These are phyloP conservation scores for Lophura nycthemera DNA, from an alignment of 2,113 vertebrate genomes.

Conservation along the genomic window DNA sequence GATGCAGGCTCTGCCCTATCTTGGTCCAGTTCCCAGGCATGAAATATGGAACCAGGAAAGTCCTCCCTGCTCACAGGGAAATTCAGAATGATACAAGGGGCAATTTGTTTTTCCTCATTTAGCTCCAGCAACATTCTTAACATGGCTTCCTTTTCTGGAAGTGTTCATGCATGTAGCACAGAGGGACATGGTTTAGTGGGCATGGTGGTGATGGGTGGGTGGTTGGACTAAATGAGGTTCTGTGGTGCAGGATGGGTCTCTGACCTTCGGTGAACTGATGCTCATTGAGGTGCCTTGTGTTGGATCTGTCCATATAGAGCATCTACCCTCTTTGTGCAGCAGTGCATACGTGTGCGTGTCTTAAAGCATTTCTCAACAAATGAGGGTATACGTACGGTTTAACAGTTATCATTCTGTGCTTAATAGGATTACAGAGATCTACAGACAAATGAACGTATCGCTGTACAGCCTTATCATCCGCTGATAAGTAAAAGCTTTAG, in stretches of 20 bases:
- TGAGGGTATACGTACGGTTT: neutral
- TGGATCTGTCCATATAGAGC: neutral
- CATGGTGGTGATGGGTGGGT: too few relatives aligned
- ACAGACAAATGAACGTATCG: conserved; percentile 64
- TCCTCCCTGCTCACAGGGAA: neutral
- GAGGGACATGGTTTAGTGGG: too few relatives aligned
- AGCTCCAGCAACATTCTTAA: neutral
- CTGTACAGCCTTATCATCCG: conserved; percentile 48
- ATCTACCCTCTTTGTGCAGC: neutral
- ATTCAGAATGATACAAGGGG: neutral
- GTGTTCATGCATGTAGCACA: too few relatives aligned
- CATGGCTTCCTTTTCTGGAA: neutral
- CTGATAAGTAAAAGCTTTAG: conserved; percentile 77
- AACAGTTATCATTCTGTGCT: conserved; percentile 64
- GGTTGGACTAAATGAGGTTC: too few relatives aligned
- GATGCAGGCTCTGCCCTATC: neutral
- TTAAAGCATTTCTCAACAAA: neutral
- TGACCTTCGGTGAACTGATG: neutral
- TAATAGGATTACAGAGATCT: conserved; percentile 71
- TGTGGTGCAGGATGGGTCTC: neutral
- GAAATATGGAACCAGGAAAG: neutral
- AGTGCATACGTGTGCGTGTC: neutral
- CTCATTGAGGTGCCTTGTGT: rapidly evolving
- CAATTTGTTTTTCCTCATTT: neutral
- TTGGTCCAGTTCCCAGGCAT: neutral